These are phyloP conservation scores for Caradrina kadenii DNA, from an alignment of 2,888 invertebrate species.

Conservation along the genomic window DNA sequence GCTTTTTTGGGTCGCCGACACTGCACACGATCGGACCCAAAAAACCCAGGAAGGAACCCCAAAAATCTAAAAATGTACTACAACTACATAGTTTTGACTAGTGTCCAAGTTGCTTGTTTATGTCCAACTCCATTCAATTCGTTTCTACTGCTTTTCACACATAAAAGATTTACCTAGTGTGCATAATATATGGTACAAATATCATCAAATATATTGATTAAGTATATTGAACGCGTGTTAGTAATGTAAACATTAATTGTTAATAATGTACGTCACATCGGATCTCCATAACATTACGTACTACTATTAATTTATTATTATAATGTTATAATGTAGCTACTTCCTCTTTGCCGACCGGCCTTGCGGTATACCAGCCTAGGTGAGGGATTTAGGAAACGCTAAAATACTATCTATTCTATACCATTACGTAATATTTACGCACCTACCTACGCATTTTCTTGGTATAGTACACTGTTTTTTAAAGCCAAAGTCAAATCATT, in stretches of 20 bases:
- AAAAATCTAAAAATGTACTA: too few species aligned
- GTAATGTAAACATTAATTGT: slow-evolving; percentile 20
- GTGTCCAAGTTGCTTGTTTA: too few species aligned
- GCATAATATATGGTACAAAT: neutral
- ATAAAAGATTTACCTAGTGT: neutral
- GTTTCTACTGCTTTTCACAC: neutral
- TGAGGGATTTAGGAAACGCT: slow-evolving; percentile 16
- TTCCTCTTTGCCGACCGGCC: slow-evolving; percentile 49
- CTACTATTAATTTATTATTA: slow-evolving; percentile 38
- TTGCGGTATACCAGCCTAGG: slow-evolving; percentile 25
- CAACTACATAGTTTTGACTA: too few species aligned
- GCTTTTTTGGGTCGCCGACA: too few species aligned
- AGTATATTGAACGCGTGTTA: slow-evolving; percentile 2
- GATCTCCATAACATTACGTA: slow-evolving; percentile 46
- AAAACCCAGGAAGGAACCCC: too few species aligned
- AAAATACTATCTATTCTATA: neutral
- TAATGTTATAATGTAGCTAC: slow-evolving; percentile 25
- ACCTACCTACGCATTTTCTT: slow-evolving; percentile 30
- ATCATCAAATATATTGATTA: neutral
- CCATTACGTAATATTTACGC: slow-evolving; percentile 17
- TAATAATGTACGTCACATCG: slow-evolving; percentile 34
- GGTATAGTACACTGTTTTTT: slow-evolving; percentile 15
- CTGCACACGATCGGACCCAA: too few species aligned
- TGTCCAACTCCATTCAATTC: too few species aligned
- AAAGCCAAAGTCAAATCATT: neutral